These are phyloP conservation scores for Stenopsyche tienmushanensis DNA, from an alignment of 1,140 invertebrate species.

Conservation along the genomic window DNA sequence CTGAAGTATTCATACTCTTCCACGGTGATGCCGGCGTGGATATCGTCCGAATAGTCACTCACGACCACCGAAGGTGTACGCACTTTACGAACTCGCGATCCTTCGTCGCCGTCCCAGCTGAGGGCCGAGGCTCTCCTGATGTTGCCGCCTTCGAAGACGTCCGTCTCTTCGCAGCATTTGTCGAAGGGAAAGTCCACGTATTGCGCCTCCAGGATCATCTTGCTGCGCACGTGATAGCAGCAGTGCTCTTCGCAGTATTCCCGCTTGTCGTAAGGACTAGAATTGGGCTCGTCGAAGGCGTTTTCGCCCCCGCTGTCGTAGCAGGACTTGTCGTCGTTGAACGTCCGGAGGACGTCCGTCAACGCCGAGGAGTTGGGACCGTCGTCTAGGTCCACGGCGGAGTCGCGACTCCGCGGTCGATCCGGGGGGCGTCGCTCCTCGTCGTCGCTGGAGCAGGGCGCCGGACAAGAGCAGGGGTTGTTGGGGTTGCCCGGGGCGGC, in stretches of 20 bases:
- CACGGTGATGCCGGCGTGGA: slow-evolving; percentile 62
- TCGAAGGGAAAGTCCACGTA: slow-evolving; percentile 47
- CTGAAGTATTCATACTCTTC: slow-evolving; percentile 60
- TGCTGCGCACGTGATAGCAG: slow-evolving; percentile 46
- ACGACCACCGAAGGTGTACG: slow-evolving; percentile 80
- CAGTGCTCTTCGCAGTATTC: slow-evolving; percentile 38
- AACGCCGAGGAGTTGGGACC: slow-evolving; percentile 25
- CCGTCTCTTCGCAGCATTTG: slow-evolving; percentile 46
- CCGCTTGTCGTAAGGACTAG: slow-evolving; percentile 25
- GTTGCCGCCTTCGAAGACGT: slow-evolving; percentile 12
- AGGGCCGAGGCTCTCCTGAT: slow-evolving; percentile 24
- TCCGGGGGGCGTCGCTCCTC: slow-evolving; percentile 36
- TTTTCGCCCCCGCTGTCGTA: slow-evolving; percentile 44
- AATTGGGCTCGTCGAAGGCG: slow-evolving; percentile 6
- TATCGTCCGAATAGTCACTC: slow-evolving; percentile 79
- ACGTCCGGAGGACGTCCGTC: slow-evolving; percentile 38
- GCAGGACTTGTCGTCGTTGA: slow-evolving; percentile 48
- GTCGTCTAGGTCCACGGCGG: slow-evolving; percentile 52
- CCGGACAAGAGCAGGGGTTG: not conserved
- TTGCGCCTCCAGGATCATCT: slow-evolving; percentile 50
- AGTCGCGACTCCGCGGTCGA: slow-evolving; percentile 52
- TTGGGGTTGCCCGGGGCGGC: not conserved
- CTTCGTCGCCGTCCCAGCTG: slow-evolving; percentile 23
- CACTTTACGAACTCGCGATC: slow-evolving; percentile 58
- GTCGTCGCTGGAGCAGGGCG: not conserved